Conservation (phyloP, 2,113 vertebrate species). For the Neolamprologus tretocephalus region DNA sequence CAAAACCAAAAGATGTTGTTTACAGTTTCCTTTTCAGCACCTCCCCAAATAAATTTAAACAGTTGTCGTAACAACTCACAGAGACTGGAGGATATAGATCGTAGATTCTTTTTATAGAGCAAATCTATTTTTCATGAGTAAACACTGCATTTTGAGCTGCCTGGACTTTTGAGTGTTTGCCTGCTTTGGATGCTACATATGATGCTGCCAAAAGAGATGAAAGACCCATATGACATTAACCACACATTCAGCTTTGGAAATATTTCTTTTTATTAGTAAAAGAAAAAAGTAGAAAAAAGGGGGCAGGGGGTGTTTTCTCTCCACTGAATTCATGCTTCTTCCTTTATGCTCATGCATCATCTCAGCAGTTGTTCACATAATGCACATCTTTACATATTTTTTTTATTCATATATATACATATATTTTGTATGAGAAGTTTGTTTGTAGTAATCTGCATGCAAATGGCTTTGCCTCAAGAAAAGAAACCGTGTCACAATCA, state of each 20-base stretch:
- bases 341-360: neutral
- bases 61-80: neutral
- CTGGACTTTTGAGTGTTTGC: conserved; percentile 11
- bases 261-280: neutral
- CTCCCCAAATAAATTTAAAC: neutral
- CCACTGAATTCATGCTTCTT: neutral
- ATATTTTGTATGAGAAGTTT: conserved; percentile 14
- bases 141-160: conserved; percentile 1
- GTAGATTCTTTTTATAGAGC: conserved; percentile 41
- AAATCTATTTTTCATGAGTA: conserved; percentile 55
- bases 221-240: neutral
- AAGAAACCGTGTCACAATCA: conserved; percentile 14
- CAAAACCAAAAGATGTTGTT: neutral
- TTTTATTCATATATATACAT: neutral
- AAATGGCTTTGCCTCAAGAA: conserved; percentile 24
- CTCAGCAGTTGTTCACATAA: neutral
- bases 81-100: conserved; percentile 7
- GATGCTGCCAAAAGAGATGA: neutral
- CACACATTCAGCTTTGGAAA: neutral
- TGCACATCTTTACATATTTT: neutral
- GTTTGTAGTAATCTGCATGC: conserved; percentile 24
- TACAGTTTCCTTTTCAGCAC: neutral
- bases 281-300: neutral
- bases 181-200: neutral
- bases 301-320: neutral